These are phyloP conservation scores for Phaethon lepturus DNA, from an alignment of 2,113 vertebrate species.

Conservation along the genomic window DNA sequence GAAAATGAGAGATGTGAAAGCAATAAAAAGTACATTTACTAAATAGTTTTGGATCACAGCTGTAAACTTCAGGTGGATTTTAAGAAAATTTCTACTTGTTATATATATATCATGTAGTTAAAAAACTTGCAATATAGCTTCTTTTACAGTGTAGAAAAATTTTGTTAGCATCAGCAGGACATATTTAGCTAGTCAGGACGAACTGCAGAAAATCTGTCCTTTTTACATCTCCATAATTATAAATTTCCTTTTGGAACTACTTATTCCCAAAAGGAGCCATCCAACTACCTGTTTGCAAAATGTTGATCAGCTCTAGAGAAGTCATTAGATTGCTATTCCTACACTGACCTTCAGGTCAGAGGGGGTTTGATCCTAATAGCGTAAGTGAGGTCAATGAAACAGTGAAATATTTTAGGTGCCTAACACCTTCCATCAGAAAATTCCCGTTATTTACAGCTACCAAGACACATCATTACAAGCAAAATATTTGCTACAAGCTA, in stretches of 20 bases:
- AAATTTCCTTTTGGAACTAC: not conserved
- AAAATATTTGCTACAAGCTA: slow-evolving; percentile 40
- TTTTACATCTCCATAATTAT: slow-evolving; percentile 5
- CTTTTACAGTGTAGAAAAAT: not conserved
- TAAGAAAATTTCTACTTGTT: not conserved
- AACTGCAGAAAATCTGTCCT: not conserved
- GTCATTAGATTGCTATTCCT: not conserved
- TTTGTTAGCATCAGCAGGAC: not conserved
- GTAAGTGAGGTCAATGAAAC: slow-evolving; percentile 18
- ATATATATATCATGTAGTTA: not conserved
- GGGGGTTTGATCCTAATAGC: not conserved
- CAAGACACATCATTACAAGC: slow-evolving; percentile 32
- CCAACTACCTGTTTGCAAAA: not conserved
- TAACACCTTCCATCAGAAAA: slow-evolving; percentile 35
- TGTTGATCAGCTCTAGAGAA: not conserved
- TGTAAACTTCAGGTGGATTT: not conserved
- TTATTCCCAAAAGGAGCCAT: not conserved
- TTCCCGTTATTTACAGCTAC: slow-evolving; percentile 48
- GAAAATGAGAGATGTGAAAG: not conserved
- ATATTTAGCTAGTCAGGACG: not conserved
- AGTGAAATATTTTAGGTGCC: slow-evolving; percentile 19
- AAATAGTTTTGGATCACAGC: not conserved
- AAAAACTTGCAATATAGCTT: not conserved
- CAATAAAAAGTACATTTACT: not conserved
- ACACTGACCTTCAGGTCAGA: not conserved